Evolutionary conservation across 2,797 vertebrate genomes (phyloP), one percentile per base, ranked within the genome.

Genomic region (Emydoidea blandingii): DNA sequence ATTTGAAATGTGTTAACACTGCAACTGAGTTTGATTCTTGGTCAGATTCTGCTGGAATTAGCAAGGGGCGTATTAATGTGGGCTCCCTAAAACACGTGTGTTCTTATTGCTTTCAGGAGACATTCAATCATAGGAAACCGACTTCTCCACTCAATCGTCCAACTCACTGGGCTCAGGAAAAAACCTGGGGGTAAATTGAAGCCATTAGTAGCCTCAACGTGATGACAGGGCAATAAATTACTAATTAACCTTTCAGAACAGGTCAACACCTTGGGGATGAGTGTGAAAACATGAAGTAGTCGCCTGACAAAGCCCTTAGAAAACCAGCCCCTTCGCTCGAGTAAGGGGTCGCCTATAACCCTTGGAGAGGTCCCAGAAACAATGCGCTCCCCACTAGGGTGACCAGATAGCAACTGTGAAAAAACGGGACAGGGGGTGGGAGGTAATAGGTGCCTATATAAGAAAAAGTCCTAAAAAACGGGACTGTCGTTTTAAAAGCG

Each of bases 181-280:
- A 96, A 78, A 96, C 95, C 94, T 85, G 53, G 92, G 93, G 96
- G 90, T 96, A 97, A 97, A 96, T 92, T 95, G 93, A 95, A 97
- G 94, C 96, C 95, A 96, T 96, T 96, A 97, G 96, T 95, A 95
- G 97, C 97, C 91, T 96, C 79, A 6, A 95, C 95, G 97, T 95
- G 96, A 95, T 97, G 96, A 97, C 97, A 97, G 94, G 85, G 93
- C 95, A 94, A 97, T 98, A 97, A 97, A 97, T 97, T 96, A 95
- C 97, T 97, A 98, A 97, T 98, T 98, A 97, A 97, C 97, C 96
- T 97, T 94, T 78, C 76, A 94, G 92, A 93, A 91, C 92, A 97
- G 95, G 97, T 97, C 97, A 98, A 96, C 97, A 97, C 97, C 97
- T 98, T 96, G 93, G 97, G 96, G 97, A 56, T 92, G 93, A 92